These are phyloP conservation scores for Phoxinus dragarum DNA, from an alignment of 2,797 vertebrate genomes.

Conservation along the genomic window DNA sequence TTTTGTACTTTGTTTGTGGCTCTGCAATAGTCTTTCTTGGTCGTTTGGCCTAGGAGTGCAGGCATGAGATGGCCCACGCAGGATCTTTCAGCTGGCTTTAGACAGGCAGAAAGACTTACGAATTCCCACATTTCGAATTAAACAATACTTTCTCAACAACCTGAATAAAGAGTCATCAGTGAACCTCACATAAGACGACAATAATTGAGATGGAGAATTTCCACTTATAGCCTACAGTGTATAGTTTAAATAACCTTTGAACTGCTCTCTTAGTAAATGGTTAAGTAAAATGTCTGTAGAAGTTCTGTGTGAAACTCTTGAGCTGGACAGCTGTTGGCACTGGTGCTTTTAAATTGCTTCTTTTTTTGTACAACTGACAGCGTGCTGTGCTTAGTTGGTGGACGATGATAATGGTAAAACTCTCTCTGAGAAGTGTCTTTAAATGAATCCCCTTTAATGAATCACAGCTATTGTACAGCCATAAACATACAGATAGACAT, in stretches of 20 bases:
- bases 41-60: background rate
- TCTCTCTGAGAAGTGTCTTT: too few relatives aligned
- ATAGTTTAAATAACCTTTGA: background rate
- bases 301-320: background rate
- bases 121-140: constrained; percentile 74
- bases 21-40: background rate
- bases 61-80: constrained; percentile 44
- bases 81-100: constrained; percentile 67
- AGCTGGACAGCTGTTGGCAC: background rate
- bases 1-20: background rate
- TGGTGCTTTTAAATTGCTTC: too few relatives aligned
- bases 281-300: background rate
- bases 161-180: constrained; percentile 53
- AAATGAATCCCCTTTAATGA: background rate
- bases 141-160: constrained; percentile 64
- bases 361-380: too few relatives aligned
- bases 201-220: background rate
- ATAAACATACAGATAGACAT: background rate
- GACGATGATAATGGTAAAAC: too few relatives aligned
- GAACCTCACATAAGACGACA: background rate
- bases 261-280: background rate
- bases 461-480: background rate
- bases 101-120: constrained; percentile 71
- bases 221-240: background rate
- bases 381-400: too few relatives aligned